phyloP scores from a whole-genome alignment of 2,888 invertebrate genomes.

The Morpho helenor region DNA sequence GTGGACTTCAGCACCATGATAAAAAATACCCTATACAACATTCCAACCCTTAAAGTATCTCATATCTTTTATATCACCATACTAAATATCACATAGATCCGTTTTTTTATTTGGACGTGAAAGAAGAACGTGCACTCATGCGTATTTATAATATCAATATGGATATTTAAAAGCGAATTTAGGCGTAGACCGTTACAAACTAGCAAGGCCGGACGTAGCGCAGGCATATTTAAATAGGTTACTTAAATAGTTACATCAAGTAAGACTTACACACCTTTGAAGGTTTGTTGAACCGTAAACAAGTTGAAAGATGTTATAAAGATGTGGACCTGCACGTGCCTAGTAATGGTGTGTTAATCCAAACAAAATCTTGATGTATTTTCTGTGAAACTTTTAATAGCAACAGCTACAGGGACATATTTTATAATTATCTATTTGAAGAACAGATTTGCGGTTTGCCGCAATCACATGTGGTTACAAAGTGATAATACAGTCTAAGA shows the following conservation, averaged over 20 bases:
- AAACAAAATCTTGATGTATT: constrained; percentile 37
- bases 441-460: too few species aligned
- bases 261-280: constrained; percentile 28
- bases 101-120: too few species aligned
- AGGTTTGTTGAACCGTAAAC: constrained; percentile 67
- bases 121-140: neutral
- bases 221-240: constrained; percentile 16
- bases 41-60: too few species aligned
- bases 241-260: constrained; percentile 27
- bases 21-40: too few species aligned
- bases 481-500: too few species aligned
- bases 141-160: neutral
- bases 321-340: constrained; percentile 45
- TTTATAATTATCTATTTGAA: too few species aligned
- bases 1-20: too few species aligned
- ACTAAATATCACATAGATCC: too few species aligned
- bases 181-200: neutral
- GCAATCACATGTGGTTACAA: too few species aligned
- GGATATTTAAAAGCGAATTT: neutral
- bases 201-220: constrained; percentile 3
- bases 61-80: too few species aligned
- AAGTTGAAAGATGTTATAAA: constrained; percentile 67
- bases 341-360: constrained; percentile 37
- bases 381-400: constrained; percentile 18
- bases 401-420: neutral